Conservation (phyloP, 2,888 invertebrate species). For the Muscina levida region DNA sequence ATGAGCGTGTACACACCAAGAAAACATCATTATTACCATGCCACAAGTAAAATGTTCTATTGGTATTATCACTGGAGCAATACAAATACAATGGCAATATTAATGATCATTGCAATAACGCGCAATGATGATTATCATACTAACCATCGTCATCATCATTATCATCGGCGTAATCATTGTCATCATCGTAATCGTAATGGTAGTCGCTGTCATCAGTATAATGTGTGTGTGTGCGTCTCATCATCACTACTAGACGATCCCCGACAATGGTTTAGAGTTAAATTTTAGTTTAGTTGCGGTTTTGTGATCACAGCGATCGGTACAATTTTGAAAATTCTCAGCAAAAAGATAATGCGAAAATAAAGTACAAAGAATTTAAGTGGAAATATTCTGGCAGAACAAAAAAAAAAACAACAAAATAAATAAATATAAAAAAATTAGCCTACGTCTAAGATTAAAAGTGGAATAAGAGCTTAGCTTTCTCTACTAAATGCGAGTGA, state of each 20-base stretch:
- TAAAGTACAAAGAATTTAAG: slow-evolving; percentile 26
- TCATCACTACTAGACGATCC: background rate
- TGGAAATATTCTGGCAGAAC: slow-evolving; percentile 38
- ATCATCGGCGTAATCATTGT: too few species aligned
- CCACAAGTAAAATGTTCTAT: background rate
- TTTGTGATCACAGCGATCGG: slow-evolving; percentile 73
- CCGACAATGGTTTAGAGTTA: slow-evolving; percentile 16
- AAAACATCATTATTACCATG: slow-evolving; percentile 50
- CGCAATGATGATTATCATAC: slow-evolving; percentile 7
- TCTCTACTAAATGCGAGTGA: background rate
- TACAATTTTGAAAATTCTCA: slow-evolving; percentile 60
- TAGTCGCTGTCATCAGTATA: slow-evolving; percentile 9
- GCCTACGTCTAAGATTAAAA: background rate
- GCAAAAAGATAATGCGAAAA: slow-evolving; percentile 45
- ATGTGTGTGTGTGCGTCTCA: too few species aligned
- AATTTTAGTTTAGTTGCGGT: slow-evolving; percentile 70
- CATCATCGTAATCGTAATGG: slow-evolving; percentile 48
- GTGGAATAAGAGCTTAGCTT: slow-evolving; percentile 20
- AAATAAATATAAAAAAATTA: too few species aligned
- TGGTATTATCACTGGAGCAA: slow-evolving; percentile 66
- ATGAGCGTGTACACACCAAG: slow-evolving; percentile 20
- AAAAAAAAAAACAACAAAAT: slow-evolving; percentile 6
- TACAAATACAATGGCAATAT: slow-evolving; percentile 41
- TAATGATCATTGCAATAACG: slow-evolving; percentile 22
- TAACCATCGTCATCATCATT: slow-evolving; percentile 22